Conservation (phyloP, 2,797 vertebrate species). For the Oceanodroma leucorhoa region DNA sequence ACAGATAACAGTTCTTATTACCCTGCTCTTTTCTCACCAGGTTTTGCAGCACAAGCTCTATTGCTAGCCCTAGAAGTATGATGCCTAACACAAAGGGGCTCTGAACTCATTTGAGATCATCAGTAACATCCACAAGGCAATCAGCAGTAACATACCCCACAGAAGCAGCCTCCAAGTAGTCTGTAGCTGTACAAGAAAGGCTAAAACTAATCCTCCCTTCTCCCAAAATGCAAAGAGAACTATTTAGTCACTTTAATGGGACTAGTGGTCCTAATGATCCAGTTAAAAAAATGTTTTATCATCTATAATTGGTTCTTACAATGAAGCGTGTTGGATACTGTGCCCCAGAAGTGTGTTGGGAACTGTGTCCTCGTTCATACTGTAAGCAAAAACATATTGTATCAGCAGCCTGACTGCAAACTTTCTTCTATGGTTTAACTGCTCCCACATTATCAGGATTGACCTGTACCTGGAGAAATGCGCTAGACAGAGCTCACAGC, state of each 20-base stretch:
- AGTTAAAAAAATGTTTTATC: not conserved
- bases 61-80: not conserved
- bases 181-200: not conserved
- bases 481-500: not conserved
- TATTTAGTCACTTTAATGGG: not conserved
- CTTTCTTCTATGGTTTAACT: not conserved
- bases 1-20: not conserved
- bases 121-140: not conserved
- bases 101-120: not conserved
- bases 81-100: not conserved
- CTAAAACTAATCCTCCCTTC: not conserved
- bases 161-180: not conserved
- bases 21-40: not conserved
- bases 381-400: not conserved
- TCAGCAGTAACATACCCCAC: not conserved
- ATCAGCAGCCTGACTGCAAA: not conserved
- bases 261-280: not conserved
- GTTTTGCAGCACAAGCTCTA: not conserved
- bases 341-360: no score
- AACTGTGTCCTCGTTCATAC: not conserved
- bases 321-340: not conserved
- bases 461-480: not conserved
- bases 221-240: not conserved
- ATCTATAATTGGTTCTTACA: not conserved
- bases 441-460: not conserved